Conservation (phyloP, 1,140 invertebrate genomes). For the Drosophila sproati region DNA sequence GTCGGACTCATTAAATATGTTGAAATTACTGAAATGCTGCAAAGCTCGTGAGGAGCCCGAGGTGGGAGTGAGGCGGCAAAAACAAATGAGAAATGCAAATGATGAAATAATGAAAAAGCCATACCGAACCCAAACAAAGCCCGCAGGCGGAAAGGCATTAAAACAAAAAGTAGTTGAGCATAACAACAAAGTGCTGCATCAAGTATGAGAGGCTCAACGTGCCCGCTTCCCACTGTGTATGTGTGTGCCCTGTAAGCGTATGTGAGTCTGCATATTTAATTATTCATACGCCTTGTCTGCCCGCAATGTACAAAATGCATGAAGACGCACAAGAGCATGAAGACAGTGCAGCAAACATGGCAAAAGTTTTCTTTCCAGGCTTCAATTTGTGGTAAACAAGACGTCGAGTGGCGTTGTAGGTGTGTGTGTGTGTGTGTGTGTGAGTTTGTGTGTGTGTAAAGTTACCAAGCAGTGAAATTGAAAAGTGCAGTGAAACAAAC, state of each 20-base stretch:
- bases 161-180: slow-evolving; percentile 69
- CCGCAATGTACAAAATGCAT: slow-evolving; percentile 63
- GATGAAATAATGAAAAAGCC: slow-evolving; percentile 67
- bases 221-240: slow-evolving; percentile 1
- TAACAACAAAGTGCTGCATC: slow-evolving; percentile 70
- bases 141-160: slow-evolving; percentile 52
- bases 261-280: slow-evolving; percentile 68
- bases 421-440: slow-evolving; percentile 14
- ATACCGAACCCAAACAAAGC: slow-evolving; percentile 45
- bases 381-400: slow-evolving; percentile 68
- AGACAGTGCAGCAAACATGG: slow-evolving; percentile 43
- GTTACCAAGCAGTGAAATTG: slow-evolving; percentile 49
- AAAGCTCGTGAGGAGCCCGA: slow-evolving; percentile 13
- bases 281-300: slow-evolving; percentile 77
- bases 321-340: slow-evolving; percentile 26
- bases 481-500: slow-evolving; percentile 62
- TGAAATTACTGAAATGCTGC: neutral
- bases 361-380: slow-evolving; percentile 53
- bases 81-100: slow-evolving; percentile 77
- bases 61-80: slow-evolving; percentile 3
- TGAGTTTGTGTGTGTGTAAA: slow-evolving; percentile 27
- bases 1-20: slow-evolving; percentile 33
- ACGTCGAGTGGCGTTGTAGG: neutral
- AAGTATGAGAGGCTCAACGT: slow-evolving; percentile 51
- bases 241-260: slow-evolving; percentile 34